Evolutionary conservation across 2,113 vertebrate genomes (phyloP).

Genomic region (Varanus komodoensis): DNA sequence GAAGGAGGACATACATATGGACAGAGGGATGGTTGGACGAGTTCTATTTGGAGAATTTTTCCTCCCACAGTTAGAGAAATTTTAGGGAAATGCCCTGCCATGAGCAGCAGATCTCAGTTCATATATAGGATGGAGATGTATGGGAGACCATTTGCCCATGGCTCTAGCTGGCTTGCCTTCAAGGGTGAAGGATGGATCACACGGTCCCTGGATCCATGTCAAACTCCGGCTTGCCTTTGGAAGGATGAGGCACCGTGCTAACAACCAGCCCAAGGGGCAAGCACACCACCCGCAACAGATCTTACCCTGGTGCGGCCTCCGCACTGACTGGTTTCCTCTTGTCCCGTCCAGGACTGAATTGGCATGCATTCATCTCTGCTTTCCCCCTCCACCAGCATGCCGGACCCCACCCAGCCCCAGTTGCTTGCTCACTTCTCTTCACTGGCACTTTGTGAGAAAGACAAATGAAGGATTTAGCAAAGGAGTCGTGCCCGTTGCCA

Average conservation of each 20-base stretch:
- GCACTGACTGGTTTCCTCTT: not conserved
- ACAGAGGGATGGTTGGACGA: too few species aligned
- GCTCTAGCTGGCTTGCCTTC: too few species aligned
- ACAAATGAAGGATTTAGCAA: fast-evolving
- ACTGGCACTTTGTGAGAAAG: fast-evolving
- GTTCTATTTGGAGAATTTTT: too few species aligned
- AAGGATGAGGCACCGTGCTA: not conserved
- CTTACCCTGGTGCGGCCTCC: constrained; percentile 1
- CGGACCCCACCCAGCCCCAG: not conserved
- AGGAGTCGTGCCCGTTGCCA: not conserved
- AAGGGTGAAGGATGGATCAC: not conserved
- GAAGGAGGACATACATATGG: too few species aligned
- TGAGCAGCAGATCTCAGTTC: too few species aligned
- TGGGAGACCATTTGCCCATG: too few species aligned
- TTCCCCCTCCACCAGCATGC: not conserved
- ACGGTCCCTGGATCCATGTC: not conserved
- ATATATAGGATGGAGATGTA: too few species aligned
- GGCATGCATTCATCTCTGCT: not conserved
- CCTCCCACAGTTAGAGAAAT: too few species aligned
- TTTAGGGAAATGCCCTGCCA: too few species aligned
- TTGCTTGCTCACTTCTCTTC: not conserved
- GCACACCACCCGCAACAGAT: not conserved
- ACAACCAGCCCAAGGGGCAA: not conserved
- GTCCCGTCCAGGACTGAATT: constrained; percentile 12
- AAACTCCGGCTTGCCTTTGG: not conserved